These are phyloP conservation scores for Poecilus cupreus DNA, from an alignment of 2,888 invertebrate genomes.

Conservation along the genomic window DNA sequence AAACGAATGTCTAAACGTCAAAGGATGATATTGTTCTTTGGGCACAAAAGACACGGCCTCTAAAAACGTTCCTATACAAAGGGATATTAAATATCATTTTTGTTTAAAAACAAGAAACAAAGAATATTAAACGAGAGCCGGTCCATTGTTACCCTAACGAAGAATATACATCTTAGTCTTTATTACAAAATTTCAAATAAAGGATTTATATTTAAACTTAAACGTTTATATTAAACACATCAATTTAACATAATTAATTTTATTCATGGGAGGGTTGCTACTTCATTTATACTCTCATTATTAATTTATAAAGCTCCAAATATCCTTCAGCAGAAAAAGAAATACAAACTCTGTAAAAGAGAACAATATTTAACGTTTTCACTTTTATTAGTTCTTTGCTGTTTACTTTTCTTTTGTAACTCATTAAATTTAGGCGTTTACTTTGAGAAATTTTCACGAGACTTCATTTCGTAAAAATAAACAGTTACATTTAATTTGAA, in stretches of 20 bases:
- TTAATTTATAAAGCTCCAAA: not conserved
- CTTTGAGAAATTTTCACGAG: not conserved
- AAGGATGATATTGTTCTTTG: slow-evolving; percentile 48
- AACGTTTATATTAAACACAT: not conserved
- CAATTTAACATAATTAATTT: not conserved
- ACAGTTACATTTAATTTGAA: not conserved
- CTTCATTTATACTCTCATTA: not conserved
- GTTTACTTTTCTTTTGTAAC: not conserved
- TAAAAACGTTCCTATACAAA: slow-evolving; percentile 36
- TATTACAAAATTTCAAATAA: slow-evolving; percentile 21
- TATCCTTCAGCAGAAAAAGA: not conserved
- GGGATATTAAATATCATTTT: slow-evolving; percentile 46
- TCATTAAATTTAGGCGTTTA: not conserved
- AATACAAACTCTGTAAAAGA: not conserved
- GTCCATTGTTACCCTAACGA: slow-evolving; percentile 32
- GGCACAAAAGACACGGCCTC: slow-evolving; percentile 20
- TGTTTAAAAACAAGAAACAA: slow-evolving; percentile 47
- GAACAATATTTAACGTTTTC: not conserved
- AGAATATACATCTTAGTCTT: slow-evolving; percentile 2
- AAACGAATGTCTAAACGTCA: slow-evolving; percentile 42
- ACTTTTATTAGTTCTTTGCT: not conserved
- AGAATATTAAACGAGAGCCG: slow-evolving; percentile 16
- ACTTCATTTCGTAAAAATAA: not conserved
- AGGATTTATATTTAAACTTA: not conserved
- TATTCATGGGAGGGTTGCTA: not conserved